Base-by-base conservation (phyloP, 1,140 invertebrate species). In the Nomia melanderi region DNA sequence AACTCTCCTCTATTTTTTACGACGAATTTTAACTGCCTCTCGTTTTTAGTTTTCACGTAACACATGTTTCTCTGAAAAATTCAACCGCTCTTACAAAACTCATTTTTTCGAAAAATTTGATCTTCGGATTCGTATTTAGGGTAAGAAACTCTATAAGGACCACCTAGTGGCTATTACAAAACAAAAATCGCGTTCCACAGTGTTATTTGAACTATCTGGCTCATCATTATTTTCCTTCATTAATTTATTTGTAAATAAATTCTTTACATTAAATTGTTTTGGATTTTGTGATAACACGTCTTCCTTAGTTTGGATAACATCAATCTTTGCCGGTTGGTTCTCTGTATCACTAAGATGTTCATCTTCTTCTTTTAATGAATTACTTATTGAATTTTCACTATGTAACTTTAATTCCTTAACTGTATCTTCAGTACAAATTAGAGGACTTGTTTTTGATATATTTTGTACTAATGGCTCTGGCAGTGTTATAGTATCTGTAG, bases 301-400 rank as follows among this genome's bases (percentile, higher is more conserved):
- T 14, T 75, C 65, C 14, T 25, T 31, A 27, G 27, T 64, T 29
- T 70, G 44, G 27, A 23, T 27, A 3, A 27, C 41, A 41, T 0
- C 76, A 67, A 74, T 47, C 57, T 77, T 80, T n/a, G 53, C 36
- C 31, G 60, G 50, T 78, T 79, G 66, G 64, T 75, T 85, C 66
- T 87, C 82, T 57, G 87, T 85, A 36, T 90, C 83, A 39, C 53
- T 77, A 1, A 75, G 44, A 81, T 47, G 79, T 39, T 75, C 59
- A 39, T 78, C 60, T 23, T 67, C 25, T 2, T 44, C 64, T 59
- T 83, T 69, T 41, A 57, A 23, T 12, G 65, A 70, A 27, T n/a
- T 62, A 47, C 54, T 54, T 47, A 67, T 56, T 73, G 75, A 56
- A 60, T 76, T 62, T 69, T 74, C 76, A 9, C 66, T 6, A 29